These are phyloP conservation scores for Malacoctenus gilli DNA, from an alignment of 2,797 vertebrate genomes.

Conservation along the genomic window DNA sequence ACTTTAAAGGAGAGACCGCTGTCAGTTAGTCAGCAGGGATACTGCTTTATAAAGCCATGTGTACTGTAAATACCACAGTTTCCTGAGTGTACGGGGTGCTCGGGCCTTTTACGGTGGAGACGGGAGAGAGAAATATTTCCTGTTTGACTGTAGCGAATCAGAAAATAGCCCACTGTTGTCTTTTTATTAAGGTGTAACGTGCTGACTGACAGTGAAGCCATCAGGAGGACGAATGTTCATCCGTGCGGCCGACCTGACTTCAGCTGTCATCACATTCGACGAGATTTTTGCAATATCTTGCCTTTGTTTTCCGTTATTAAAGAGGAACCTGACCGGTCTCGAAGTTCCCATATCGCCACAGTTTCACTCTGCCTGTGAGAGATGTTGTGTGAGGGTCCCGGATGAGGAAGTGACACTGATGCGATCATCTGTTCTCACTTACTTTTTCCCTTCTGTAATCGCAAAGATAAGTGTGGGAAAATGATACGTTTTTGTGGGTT, in stretches of 20 bases:
- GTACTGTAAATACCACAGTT: slow-evolving; percentile 52
- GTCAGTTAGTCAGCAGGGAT: slow-evolving; percentile 30
- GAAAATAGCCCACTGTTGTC: slow-evolving; percentile 10
- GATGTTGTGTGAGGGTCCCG: not conserved
- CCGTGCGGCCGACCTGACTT: not conserved
- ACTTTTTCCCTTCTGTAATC: not conserved
- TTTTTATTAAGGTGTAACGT: slow-evolving; percentile 12
- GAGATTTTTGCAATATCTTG: not conserved
- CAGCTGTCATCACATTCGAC: slow-evolving; percentile 12
- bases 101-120: slow-evolving; percentile 48
- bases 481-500: too few species aligned
- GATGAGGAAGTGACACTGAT: not conserved
- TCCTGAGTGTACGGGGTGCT: slow-evolving; percentile 33
- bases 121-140: slow-evolving; percentile 12
- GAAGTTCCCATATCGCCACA: not conserved
- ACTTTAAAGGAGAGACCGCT: slow-evolving; percentile 50
- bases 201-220: slow-evolving; percentile 16
- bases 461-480: too few species aligned
- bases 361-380: not conserved
- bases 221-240: not conserved
- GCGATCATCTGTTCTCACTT: not conserved
- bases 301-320: slow-evolving; percentile 12
- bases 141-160: slow-evolving; percentile 31
- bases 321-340: not conserved
- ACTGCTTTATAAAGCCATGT: slow-evolving; percentile 42